Evolutionary conservation across 2,888 invertebrate species (phyloP), one percentile per base, ranked within the genome.

Genomic region (Oscheius onirici): DNA sequence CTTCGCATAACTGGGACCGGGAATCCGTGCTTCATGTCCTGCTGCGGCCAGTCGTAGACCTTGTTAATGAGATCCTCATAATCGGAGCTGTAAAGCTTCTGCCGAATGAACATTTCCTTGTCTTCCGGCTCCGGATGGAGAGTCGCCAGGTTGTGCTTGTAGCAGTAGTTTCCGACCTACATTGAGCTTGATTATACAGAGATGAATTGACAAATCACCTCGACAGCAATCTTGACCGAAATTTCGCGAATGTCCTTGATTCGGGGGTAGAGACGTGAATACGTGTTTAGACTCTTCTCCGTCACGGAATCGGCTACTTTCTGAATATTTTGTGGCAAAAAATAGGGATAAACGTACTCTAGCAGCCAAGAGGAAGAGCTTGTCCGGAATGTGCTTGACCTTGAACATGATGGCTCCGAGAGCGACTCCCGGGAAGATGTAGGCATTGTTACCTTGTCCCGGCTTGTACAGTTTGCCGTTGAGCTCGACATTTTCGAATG

Each of bases 371-470:
- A 99, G 90, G 91, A 99, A 99, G 89, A 97, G 91, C 76, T 93
- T 92, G 87, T 99, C 96, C 6, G 93, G 92, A 87, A 99, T 95
- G 87, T 95, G 95, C 88, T 95, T 93, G 5, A 95, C 93, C 69
- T 94, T 93, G 40, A 95, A 94, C 17, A 93, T 92, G 80, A 97
- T 94, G 10, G 95, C 93, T 10, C 96, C 99, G 22, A 99, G 91
- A 11, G 95, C 96, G 10, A 91, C 90, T 5, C 97, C 99, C 0
- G 97, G 97, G 91, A 95, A 96, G 91, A 97, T 95, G 89, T 97
- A 97, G 0, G 96, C 94, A 89, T 97, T 97, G 89, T 96, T 97
- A 73, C 97, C 97, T 88, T 99, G 99, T 0, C 99, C 97, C 0
- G 97, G 94, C 80, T 92, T 91, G 89, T 91, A 95, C 3, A 92